Conservation (phyloP, 2,797 vertebrate species). For the Macropus fuliginosus region DNA sequence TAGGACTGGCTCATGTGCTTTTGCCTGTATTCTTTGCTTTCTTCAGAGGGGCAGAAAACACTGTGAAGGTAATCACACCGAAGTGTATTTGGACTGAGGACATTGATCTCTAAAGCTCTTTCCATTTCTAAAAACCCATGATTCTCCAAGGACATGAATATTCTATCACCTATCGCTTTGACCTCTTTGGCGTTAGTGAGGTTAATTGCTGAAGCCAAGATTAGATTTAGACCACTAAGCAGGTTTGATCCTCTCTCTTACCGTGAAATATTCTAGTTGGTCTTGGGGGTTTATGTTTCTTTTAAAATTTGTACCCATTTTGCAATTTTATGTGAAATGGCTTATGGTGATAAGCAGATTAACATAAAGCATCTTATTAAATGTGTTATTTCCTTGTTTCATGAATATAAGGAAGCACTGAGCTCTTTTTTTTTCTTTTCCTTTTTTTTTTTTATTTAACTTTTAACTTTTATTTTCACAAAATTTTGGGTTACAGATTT, state of each 20-base stretch:
- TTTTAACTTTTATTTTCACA: too few species aligned
- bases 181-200: constrained; percentile 65
- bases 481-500: too few species aligned
- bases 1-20: constrained; percentile 4
- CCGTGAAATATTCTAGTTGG: background rate
- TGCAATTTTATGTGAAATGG: constrained; percentile 48
- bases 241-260: constrained; percentile 67
- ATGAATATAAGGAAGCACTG: constrained; percentile 3
- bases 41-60: background rate
- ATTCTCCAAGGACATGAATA: background rate
- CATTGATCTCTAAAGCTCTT: background rate
- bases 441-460: too few species aligned
- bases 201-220: constrained; percentile 71
- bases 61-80: background rate
- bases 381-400: constrained; percentile 41
- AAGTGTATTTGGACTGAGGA: constrained; percentile 25
- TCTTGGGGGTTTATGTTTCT: constrained; percentile 48
- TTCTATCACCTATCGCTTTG: constrained; percentile 23
- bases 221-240: constrained; percentile 69
- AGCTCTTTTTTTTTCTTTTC: too few species aligned
- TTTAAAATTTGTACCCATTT: constrained; percentile 50
- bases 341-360: constrained; percentile 29
- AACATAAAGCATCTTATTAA: constrained; percentile 34
- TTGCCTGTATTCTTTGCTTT: background rate
- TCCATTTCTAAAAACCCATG: background rate